Evolutionary conservation across 2,888 invertebrate species (phyloP).

Genomic region (Erynnis tages): DNA sequence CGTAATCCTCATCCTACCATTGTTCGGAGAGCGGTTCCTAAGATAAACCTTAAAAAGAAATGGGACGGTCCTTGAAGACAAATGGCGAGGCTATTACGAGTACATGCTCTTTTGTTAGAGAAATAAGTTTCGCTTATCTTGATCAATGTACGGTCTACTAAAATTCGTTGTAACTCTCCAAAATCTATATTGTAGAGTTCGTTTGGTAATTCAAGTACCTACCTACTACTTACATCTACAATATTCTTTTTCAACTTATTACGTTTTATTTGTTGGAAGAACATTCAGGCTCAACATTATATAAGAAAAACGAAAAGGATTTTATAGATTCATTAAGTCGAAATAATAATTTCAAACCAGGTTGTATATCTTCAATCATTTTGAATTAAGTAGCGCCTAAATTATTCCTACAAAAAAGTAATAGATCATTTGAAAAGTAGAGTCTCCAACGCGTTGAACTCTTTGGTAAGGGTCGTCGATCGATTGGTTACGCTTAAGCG

Average conservation of each 20-base stretch:
- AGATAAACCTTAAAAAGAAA: conserved; percentile 55
- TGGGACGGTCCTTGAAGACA: conserved; percentile 41
- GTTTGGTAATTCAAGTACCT: neutral
- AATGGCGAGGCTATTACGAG: conserved; percentile 39
- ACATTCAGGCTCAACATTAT: too few relatives aligned
- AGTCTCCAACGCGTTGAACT: conserved; percentile 60
- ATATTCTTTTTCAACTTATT: neutral
- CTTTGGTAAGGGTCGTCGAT: conserved; percentile 68
- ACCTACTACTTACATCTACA: neutral
- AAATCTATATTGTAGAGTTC: neutral
- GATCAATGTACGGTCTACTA: conserved; percentile 28
- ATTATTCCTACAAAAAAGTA: conserved; percentile 25
- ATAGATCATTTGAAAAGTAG: conserved; percentile 30
- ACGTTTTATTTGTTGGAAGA: neutral
- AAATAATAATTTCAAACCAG: too few relatives aligned
- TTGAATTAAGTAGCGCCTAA: too few relatives aligned
- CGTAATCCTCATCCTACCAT: conserved; percentile 51
- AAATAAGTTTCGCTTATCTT: conserved; percentile 35
- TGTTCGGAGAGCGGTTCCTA: conserved; percentile 49
- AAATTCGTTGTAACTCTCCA: conserved; percentile 2
- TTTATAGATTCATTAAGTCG: too few relatives aligned
- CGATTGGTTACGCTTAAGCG: conserved; percentile 62
- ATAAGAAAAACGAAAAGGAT: too few relatives aligned
- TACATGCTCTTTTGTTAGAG: conserved; percentile 38
- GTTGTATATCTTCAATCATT: too few relatives aligned